Percentiles rank a stretch among this genome's conserved stretches.
Evolutionary conservation across 2,113 vertebrate species (phyloP).

Genomic region (Dasypus novemcinctus): DNA sequence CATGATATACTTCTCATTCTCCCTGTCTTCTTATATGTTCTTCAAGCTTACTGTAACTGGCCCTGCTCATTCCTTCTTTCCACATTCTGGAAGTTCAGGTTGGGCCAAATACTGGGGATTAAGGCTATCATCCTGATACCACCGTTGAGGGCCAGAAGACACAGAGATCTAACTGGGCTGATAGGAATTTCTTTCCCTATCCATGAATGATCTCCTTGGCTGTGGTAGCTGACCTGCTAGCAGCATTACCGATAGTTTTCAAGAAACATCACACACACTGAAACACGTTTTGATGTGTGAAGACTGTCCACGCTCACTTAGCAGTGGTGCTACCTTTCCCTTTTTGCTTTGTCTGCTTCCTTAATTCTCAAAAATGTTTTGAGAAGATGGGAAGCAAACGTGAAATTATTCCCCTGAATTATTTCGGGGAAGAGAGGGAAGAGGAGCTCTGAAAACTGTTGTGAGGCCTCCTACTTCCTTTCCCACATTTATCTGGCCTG

Average conservation of each 20-base stretch:
- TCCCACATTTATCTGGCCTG: not conserved
- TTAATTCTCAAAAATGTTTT: not conserved
- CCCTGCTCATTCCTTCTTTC: not conserved
- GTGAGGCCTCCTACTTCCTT: not conserved
- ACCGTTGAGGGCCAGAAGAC: not conserved
- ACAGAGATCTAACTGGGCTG: not conserved
- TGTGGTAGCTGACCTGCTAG: not conserved
- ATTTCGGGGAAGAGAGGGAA: not conserved
- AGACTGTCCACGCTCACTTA: not conserved
- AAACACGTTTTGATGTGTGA: not conserved
- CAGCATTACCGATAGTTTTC: not conserved
- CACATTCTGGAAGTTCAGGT: not conserved
- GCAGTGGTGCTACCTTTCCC: not conserved
- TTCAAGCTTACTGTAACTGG: not conserved
- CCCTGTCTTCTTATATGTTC: not conserved
- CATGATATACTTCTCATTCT: not conserved
- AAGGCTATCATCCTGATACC: not conserved
- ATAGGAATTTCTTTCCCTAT: not conserved
- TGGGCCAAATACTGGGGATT: not conserved
- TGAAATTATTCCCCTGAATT: not conserved
- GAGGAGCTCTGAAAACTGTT: not conserved
- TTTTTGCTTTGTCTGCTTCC: not conserved
- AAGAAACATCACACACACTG: not conserved
- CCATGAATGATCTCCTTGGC: not conserved
- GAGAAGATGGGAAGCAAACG: conserved; percentile 22